A percentile compares a stretch with the other conserved stretches of the same genome.
Evolutionary conservation across 1,140 invertebrate genomes (phyloP).

Genomic region (Danaus melanippus): DNA sequence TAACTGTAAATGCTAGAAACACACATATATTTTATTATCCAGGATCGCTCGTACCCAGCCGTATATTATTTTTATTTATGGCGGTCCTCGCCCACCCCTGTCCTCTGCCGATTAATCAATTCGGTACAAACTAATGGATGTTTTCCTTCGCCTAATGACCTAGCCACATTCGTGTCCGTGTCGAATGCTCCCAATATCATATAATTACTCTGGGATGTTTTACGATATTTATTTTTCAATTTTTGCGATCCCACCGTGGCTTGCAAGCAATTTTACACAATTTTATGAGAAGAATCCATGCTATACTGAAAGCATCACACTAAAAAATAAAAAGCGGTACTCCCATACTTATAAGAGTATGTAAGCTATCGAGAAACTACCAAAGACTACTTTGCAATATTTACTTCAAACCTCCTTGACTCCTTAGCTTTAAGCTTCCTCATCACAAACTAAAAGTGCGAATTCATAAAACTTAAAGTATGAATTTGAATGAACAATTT

Average conservation of each 20-base stretch:
- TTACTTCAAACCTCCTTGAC: too few relatives aligned
- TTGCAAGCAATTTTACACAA: too few relatives aligned
- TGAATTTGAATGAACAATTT: constrained; percentile 19
- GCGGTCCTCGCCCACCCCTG: constrained; percentile 29
- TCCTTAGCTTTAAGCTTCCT: too few relatives aligned
- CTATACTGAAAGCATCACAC: constrained; percentile 10
- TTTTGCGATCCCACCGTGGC: background rate
- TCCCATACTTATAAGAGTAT: background rate
- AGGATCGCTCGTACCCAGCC: background rate
- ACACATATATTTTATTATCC: too few relatives aligned
- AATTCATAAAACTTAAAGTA: constrained; percentile 2
- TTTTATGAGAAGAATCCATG: background rate
- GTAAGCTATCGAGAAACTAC: background rate
- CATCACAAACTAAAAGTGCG: too few relatives aligned
- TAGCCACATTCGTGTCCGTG: constrained; percentile 23
- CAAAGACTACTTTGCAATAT: too few relatives aligned
- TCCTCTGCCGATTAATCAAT: constrained; percentile 35
- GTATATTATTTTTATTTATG: constrained; percentile 41
- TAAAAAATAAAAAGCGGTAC: constrained; percentile 13
- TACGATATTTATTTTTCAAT: background rate
- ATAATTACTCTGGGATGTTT: constrained; percentile 15
- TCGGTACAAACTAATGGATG: constrained; percentile 29
- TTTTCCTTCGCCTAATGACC: constrained; percentile 28
- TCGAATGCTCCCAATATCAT: constrained; percentile 14
- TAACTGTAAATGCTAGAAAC: too few relatives aligned